Evolutionary conservation across 2,113 vertebrate genomes (phyloP).

Genomic region (Oplegnathus fasciatus): DNA sequence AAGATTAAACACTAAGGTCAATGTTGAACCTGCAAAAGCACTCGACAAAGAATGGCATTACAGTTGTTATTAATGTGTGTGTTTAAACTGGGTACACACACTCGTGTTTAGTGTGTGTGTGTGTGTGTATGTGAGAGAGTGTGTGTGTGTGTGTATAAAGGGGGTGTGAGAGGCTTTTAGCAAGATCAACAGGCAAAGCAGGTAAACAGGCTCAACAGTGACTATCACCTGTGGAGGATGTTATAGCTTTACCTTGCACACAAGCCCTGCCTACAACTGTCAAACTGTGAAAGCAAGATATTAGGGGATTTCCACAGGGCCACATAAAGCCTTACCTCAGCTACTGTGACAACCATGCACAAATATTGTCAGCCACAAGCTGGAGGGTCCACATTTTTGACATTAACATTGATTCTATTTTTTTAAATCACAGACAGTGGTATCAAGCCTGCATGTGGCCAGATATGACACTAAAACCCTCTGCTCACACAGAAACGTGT

Average conservation of each 20-base stretch:
- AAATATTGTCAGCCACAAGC: not conserved
- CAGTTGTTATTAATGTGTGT: slow-evolving; percentile 83
- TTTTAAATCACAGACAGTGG: not conserved
- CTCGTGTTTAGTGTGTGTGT: slow-evolving; percentile 33
- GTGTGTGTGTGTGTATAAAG: slow-evolving; percentile 68
- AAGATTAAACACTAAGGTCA: slow-evolving; percentile 79
- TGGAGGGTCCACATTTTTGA: not conserved
- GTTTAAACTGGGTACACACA: slow-evolving; percentile 76
- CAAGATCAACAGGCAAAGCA: slow-evolving; percentile 78
- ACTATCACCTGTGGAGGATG: slow-evolving; percentile 69
- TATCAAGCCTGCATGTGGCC: not conserved
- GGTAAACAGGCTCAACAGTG: slow-evolving; percentile 79
- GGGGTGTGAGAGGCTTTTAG: slow-evolving; percentile 82
- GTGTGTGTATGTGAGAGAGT: slow-evolving; percentile 58
- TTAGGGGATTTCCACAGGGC: slow-evolving; percentile 41
- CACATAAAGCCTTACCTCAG: slow-evolving; percentile 5
- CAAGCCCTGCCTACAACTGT: slow-evolving; percentile 45
- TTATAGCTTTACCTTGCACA: slow-evolving; percentile 55
- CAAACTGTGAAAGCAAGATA: slow-evolving; percentile 35
- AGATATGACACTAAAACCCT: not conserved
- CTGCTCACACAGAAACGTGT: not conserved
- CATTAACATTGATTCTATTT: not conserved
- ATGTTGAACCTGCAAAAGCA: slow-evolving; percentile 75
- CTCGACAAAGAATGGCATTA: slow-evolving; percentile 76
- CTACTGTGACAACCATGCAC: not conserved